Evolutionary conservation across 2,888 invertebrate genomes (phyloP).

Genomic region (Apodemia zela): DNA sequence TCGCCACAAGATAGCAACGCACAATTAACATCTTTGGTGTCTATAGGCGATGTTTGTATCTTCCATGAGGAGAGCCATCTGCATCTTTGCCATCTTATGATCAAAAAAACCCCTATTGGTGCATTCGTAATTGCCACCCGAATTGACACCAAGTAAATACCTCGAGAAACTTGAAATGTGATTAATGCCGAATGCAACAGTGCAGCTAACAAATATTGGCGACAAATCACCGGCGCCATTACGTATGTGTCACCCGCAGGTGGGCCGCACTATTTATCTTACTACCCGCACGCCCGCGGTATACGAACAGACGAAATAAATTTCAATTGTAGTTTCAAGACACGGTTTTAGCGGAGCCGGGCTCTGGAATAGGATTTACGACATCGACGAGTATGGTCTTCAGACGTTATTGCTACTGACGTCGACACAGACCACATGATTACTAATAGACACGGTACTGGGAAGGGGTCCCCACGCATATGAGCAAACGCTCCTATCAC

Average conservation of each 20-base stretch:
- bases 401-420: neutral
- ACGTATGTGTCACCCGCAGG: constrained; percentile 10
- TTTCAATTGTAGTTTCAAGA: constrained; percentile 8
- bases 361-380: neutral
- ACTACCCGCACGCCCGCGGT: constrained; percentile 12
- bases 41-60: too few relatives aligned
- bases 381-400: neutral
- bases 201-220: constrained; percentile 12
- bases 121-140: neutral
- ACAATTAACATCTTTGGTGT: too few relatives aligned
- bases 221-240: constrained; percentile 2
- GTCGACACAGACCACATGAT: too few relatives aligned
- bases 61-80: too few relatives aligned
- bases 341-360: neutral
- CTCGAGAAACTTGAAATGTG: neutral
- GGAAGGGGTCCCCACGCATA: too few relatives aligned
- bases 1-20: too few relatives aligned
- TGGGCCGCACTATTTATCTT: constrained; percentile 1
- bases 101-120: too few relatives aligned
- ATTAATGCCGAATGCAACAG: neutral
- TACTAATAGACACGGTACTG: too few relatives aligned
- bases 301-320: constrained; percentile 7
- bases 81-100: too few relatives aligned
- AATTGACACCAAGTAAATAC: neutral
- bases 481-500: too few relatives aligned